Base-by-base conservation (phyloP, 2,888 invertebrate genomes). In the Lycaena phlaeas region DNA sequence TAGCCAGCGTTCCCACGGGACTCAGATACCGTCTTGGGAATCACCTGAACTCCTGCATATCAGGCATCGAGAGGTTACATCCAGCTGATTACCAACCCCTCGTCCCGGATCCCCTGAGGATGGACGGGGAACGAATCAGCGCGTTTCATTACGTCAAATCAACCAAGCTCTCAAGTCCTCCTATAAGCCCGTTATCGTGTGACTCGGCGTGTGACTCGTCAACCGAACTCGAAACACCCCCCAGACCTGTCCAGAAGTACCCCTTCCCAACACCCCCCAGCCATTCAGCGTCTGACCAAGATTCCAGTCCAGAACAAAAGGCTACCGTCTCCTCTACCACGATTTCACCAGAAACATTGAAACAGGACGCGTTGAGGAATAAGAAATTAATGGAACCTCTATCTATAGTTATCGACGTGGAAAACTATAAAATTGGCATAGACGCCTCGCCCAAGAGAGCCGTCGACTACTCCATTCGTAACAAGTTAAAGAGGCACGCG, bases 151-250 rank as follows among this genome's bases (percentile, higher is more conserved):
- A 64, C 50, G 81, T 84, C 26, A 68, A 59, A 46, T 61, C 76
- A 1, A 72, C 69, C 0, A 75, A 73, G 56, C 76, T 85, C 0
- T 82, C 86, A 43, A 92, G 91, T 59, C 92, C 92, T 1, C 89
- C 92, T 0, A 59, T 90, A 9, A 92, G 92, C 54, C 92, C 92
- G 0, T 69, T 90, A 11, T 90, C 90, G 0, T 90, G 91, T 29
- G 88, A 89, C 30, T 90, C 90, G 4, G 90, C 90, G 38, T 89
- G 88, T 50, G 90, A 90, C 49, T 86, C 87, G 2, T 85, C 87
- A 0, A 87, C 86, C 0, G 86, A 86, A 51, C 51, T 84, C 0
- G 82, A 86, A 51, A 84, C 85, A 0, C 87, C 87, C 1, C 87
- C 87, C 0, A 63, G 86, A 31, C 75, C 76, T 9, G 67, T 78